phyloP scores from a whole-genome alignment of 1,140 invertebrate species.

The Cyclina sinensis region DNA sequence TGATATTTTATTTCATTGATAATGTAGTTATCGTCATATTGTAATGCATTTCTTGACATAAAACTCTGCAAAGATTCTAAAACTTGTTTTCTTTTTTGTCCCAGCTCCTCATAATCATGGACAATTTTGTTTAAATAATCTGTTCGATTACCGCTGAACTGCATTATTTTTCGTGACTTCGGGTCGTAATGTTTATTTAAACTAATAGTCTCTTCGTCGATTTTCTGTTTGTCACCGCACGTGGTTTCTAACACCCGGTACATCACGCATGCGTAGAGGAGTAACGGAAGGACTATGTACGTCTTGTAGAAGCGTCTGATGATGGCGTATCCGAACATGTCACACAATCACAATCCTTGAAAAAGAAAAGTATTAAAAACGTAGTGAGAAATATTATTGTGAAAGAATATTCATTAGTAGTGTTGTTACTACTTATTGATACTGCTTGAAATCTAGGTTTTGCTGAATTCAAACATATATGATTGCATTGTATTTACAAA shows the following conservation, averaged over 20 bases:
- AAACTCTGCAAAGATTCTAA: background rate
- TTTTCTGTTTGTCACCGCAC: background rate
- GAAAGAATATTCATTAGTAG: background rate
- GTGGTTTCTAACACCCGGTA: conserved; percentile 51
- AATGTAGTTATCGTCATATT: background rate
- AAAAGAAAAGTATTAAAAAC: background rate
- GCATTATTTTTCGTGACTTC: conserved; percentile 25
- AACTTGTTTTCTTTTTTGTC: conserved; percentile 1
- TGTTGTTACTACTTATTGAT: background rate
- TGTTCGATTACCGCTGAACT: background rate
- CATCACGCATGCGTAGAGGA: conserved; percentile 52
- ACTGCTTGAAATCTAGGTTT: background rate
- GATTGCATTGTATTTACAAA: too few relatives aligned
- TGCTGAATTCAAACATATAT: background rate
- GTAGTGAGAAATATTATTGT: background rate
- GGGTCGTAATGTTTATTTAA: background rate
- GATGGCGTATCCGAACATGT: conserved; percentile 34
- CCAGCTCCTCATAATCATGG: conserved; percentile 36
- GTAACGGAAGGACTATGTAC: conserved; percentile 38
- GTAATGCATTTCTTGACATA: background rate
- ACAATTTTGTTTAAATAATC: conserved; percentile 11
- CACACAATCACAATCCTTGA: background rate
- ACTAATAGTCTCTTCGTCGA: background rate
- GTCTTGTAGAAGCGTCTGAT: conserved; percentile 10
- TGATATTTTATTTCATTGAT: background rate